A percentile compares a stretch with the other conserved stretches of the same genome.
These are phyloP conservation scores for Sminthurides aquaticus DNA, from an alignment of 2,888 invertebrate species.

Conservation along the genomic window DNA sequence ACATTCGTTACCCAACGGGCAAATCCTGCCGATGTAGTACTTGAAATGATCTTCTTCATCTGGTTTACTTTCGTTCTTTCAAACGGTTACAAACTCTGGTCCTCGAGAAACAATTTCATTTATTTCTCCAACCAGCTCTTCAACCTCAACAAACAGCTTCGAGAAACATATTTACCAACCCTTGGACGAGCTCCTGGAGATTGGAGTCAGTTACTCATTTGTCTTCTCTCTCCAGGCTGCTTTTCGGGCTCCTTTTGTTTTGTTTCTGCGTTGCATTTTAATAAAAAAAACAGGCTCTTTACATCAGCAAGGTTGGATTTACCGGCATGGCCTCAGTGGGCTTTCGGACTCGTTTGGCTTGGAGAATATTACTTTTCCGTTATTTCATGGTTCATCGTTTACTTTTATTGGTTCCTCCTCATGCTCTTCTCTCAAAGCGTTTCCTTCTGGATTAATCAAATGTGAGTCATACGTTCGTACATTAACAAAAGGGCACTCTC, in stretches of 20 bases:
- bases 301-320: neutral
- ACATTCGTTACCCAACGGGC: neutral
- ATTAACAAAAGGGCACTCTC: too few species aligned
- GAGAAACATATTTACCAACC: neutral
- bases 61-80: neutral
- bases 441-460: neutral
- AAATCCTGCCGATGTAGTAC: neutral
- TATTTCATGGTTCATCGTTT: neutral
- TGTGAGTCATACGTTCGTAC: neutral
- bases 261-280: neutral
- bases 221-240: neutral
- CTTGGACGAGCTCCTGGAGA: neutral
- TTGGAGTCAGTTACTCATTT: neutral
- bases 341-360: neutral
- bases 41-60: neutral
- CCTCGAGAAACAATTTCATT: neutral
- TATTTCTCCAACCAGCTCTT: neutral
- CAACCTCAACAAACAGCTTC: too few species aligned
- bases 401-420: neutral
- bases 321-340: neutral
- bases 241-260: neutral
- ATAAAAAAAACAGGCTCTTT: neutral
- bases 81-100: neutral
- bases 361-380: neutral
- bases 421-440: neutral